These are phyloP conservation scores for Leptonema lineaticorne DNA, from an alignment of 1,140 invertebrate species.

Conservation along the genomic window DNA sequence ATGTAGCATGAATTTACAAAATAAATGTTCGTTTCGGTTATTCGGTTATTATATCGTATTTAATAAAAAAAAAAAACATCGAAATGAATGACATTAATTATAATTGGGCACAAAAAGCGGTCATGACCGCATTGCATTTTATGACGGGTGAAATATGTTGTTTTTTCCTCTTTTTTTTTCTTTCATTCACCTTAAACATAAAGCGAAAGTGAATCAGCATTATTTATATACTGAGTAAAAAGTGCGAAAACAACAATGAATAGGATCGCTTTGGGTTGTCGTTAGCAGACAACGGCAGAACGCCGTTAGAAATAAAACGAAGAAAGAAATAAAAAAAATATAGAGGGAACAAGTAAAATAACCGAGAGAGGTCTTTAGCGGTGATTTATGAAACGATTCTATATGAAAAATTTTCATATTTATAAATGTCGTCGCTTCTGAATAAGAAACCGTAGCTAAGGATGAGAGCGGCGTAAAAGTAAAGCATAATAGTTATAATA, in stretches of 20 bases:
- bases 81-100: background rate
- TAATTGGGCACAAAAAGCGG: background rate
- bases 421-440: constrained; percentile 5
- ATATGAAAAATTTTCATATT: constrained; percentile 16
- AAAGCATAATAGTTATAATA: no score
- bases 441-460: constrained; percentile 2
- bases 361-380: constrained; percentile 3
- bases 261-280: background rate
- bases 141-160: background rate
- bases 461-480: background rate
- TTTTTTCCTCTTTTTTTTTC: background rate
- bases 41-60: no score
- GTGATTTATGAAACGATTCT: constrained; percentile 8
- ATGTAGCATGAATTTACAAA: no score
- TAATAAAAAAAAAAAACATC: no score
- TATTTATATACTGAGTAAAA: background rate
- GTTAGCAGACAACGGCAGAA: constrained; percentile 11
- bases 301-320: no score
- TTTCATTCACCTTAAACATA: no score
- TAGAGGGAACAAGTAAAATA: background rate
- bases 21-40: no score
- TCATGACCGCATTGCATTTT: background rate
- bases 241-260: background rate
- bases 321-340: no score
- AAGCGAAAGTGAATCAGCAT: background rate